Conservation (phyloP, 1,140 invertebrate genomes). For the Drosophila cardini region DNA sequence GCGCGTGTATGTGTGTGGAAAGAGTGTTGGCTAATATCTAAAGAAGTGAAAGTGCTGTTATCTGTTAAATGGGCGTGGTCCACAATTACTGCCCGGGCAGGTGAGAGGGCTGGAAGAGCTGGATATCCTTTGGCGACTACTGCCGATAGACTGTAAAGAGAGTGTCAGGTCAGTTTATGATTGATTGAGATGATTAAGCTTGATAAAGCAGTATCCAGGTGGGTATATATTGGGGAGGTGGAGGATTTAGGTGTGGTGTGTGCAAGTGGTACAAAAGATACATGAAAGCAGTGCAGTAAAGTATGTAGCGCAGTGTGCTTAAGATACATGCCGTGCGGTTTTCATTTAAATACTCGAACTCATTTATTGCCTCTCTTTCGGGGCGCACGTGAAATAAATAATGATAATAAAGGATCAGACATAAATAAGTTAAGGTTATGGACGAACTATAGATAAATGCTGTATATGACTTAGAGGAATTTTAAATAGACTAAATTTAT, state of each 20-base stretch:
- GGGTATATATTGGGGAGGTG: not conserved
- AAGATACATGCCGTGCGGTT: constrained; percentile 65
- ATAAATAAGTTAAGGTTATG: constrained; percentile 68
- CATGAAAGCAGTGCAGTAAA: constrained; percentile 48
- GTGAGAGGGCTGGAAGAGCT: constrained; percentile 46
- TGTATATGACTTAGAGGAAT: constrained; percentile 77
- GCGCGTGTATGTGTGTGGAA: constrained; percentile 16
- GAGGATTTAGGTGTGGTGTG: not conserved
- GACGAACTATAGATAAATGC: constrained; percentile 65
- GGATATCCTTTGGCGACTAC: constrained; percentile 53
- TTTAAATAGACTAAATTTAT: constrained; percentile 45
- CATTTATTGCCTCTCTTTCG: constrained; percentile 40
- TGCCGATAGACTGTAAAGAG: constrained; percentile 79
- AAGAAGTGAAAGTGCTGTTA: constrained; percentile 50
- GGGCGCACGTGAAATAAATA: constrained; percentile 44
- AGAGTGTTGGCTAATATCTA: constrained; percentile 60
- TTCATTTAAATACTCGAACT: constrained; percentile 31
- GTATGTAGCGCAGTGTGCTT: constrained; percentile 24
- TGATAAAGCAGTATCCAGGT: constrained; percentile 23
- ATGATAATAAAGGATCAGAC: constrained; percentile 33
- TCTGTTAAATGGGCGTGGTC: constrained; percentile 58
- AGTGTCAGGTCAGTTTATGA: constrained; percentile 68
- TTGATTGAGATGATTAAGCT: constrained; percentile 23
- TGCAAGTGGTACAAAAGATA: constrained; percentile 14
- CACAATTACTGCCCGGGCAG: constrained; percentile 59